phyloP scores from a whole-genome alignment of 1,140 invertebrate species.

The Aphis craccivora region DNA sequence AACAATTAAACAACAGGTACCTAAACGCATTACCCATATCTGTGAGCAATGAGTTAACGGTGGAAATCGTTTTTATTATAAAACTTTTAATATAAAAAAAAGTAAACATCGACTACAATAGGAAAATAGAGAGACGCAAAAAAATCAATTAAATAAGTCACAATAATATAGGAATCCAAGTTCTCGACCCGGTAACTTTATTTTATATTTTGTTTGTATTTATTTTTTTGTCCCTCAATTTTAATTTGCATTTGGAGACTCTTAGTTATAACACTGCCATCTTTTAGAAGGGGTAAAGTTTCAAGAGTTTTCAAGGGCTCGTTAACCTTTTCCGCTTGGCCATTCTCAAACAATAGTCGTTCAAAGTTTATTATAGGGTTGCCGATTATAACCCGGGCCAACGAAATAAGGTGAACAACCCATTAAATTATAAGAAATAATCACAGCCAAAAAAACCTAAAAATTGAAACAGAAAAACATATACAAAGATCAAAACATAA shows the following conservation, averaged over 20 bases:
- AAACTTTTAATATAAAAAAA: background rate
- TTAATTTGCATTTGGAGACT: slow-evolving; percentile 31
- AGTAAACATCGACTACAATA: background rate
- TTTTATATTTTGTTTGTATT: background rate
- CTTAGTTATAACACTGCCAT: slow-evolving; percentile 32
- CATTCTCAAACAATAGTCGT: slow-evolving; percentile 44
- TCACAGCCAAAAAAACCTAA: background rate
- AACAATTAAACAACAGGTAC: background rate
- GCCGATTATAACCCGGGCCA: background rate
- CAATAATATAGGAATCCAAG: background rate
- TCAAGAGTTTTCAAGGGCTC: slow-evolving; percentile 49
- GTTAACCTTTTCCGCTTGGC: slow-evolving; percentile 42
- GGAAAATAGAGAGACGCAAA: background rate
- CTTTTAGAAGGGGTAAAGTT: slow-evolving; percentile 25
- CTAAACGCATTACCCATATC: background rate
- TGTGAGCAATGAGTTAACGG: background rate
- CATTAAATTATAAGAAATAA: slow-evolving; percentile 16
- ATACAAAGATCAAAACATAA: background rate
- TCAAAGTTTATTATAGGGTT: slow-evolving; percentile 34
- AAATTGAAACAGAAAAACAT: background rate
- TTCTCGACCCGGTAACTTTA: background rate
- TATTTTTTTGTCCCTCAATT: background rate
- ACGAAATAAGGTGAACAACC: slow-evolving; percentile 33
- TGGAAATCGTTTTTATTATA: background rate
- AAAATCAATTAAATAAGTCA: background rate